Conservation (phyloP, 1,140 invertebrate species). For the Himalopsyche phryganea region DNA sequence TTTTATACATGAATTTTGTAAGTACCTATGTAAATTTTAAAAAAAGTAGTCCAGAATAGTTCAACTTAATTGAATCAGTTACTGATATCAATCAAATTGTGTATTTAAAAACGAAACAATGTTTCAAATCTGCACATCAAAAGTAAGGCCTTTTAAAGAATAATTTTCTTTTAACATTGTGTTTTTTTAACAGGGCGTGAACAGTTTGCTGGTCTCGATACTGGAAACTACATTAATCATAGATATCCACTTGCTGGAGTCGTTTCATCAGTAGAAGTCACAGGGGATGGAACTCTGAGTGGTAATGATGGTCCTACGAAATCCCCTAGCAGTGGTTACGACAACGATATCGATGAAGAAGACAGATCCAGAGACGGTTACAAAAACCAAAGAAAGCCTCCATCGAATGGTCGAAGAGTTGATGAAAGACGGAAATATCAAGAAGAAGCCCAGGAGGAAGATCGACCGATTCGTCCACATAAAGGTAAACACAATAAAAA, state of each 20-base stretch:
- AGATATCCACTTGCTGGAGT: conserved; percentile 11
- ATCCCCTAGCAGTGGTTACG: conserved; percentile 35
- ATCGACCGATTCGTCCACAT: no score
- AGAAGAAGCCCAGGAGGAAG: background rate
- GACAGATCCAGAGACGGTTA: conserved; percentile 4
- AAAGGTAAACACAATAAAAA: no score
- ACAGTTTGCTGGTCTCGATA: conserved; percentile 18
- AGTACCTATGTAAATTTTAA: no score
- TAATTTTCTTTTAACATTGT: no score
- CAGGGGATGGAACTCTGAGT: conserved; percentile 27
- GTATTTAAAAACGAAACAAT: no score
- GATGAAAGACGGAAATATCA: no score
- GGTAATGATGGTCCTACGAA: conserved; percentile 17
- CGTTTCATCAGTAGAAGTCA: conserved; percentile 4
- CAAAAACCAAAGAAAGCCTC: background rate
- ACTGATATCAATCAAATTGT: no score
- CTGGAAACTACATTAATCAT: conserved; percentile 13
- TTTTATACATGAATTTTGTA: no score
- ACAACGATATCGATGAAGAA: conserved; percentile 5
- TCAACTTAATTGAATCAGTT: no score
- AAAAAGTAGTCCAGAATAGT: no score
- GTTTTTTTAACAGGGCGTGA: conserved; percentile 11
- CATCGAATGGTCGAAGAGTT: background rate
- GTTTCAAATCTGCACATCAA: no score
- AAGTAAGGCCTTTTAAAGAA: no score